Base-by-base conservation (phyloP, 2,888 invertebrate genomes). In the Capitulum mitella region DNA sequence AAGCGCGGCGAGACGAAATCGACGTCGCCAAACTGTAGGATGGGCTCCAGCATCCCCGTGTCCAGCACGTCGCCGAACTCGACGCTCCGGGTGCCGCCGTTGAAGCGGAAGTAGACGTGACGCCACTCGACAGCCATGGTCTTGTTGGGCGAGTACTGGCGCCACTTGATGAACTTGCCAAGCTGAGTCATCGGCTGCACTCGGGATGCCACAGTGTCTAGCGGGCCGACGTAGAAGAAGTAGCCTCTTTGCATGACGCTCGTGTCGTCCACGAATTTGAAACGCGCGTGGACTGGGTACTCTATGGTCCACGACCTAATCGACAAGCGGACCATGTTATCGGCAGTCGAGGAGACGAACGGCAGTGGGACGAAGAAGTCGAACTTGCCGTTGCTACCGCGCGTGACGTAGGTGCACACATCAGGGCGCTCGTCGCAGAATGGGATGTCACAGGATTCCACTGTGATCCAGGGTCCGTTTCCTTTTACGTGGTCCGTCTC, bases 101-200 rank as follows among this genome's bases (percentile, higher is more conserved):
- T 22, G 46, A 76, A 76, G 14, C 32, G 29, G 29, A 76, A 76
- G 22, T 76, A 76, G 6, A 76, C 29, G 16, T 48, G 26, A 0
- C 76, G n/a, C 76, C 76, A 76, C 46, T 76, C 76, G 19, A 76
- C 76, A 3, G 76, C 76, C 76, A 76, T 76, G 29, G 76, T 76
- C 32, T 48, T 43, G 32, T 76, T 76, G 12, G 76, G 46, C 14
- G 76, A 76, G 32, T 46, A 76, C 32, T 76, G 76, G 29, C 48
- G 43, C 76, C 76, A 76, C 46, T 76, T 76, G 29, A 43, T 43
- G 32, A 76, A 76, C 29, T 46, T 19, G 16, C 76, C 76, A 2
- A 10, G 16, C 76, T 76, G 43, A 1, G 29, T 29, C 29, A 46
- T 16, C 29, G 76, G 76, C 3, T 32, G 16, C 8, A 76, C 46